Conservation (phyloP, 2,888 invertebrate species). For the Nycteola revayana region DNA sequence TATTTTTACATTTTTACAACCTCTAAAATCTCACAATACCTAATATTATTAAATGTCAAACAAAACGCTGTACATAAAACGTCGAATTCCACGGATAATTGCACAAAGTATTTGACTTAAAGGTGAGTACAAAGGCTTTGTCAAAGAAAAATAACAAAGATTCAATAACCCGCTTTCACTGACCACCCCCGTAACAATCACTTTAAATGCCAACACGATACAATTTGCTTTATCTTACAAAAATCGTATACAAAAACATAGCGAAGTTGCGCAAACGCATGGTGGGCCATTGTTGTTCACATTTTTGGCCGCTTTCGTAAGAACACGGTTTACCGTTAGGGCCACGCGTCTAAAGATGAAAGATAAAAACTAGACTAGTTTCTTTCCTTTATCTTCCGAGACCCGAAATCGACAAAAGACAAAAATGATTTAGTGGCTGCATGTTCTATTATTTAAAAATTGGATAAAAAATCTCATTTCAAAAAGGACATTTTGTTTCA, state of each 20-base stretch:
- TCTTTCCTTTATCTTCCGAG: conserved; percentile 64
- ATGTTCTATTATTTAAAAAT: conserved; percentile 43
- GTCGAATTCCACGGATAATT: conserved; percentile 11
- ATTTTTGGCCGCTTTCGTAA: conserved; percentile 59
- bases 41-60: too few species aligned
- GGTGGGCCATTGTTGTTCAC: conserved; percentile 61
- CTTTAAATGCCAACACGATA: conserved; percentile 51
- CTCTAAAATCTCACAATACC: too few species aligned
- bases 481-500: conserved; percentile 19
- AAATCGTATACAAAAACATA: conserved; percentile 67
- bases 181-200: conserved; percentile 65
- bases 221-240: conserved; percentile 58
- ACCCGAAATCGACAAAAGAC: conserved; percentile 53
- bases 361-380: conserved; percentile 66
- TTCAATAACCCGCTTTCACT: conserved; percentile 60
- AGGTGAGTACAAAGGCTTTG: conserved; percentile 30
- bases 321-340: conserved; percentile 65
- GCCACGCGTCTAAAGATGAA: conserved; percentile 47
- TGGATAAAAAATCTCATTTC: conserved; percentile 18
- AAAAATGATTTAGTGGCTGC: conserved; percentile 70
- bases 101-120: conserved; percentile 11
- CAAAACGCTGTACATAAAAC: too few species aligned
- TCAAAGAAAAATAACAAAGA: conserved; percentile 33
- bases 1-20: too few species aligned
- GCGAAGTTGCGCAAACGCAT: conserved; percentile 71